Conservation (phyloP, 2,797 vertebrate species). For the Eptatretus atami region DNA sequence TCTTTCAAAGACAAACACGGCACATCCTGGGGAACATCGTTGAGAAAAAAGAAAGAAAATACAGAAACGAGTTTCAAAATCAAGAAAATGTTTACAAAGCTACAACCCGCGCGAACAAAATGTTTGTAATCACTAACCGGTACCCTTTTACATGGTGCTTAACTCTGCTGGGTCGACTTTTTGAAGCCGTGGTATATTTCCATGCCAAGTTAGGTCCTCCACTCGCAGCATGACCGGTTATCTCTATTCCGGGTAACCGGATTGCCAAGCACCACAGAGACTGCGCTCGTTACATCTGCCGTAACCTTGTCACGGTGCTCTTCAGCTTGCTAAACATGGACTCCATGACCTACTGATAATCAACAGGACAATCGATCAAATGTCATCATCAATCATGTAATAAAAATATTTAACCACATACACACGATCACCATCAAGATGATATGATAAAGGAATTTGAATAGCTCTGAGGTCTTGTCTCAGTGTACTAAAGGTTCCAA, state of each 20-base stretch:
- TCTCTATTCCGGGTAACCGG: constrained; percentile 96
- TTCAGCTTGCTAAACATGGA: constrained; percentile 94
- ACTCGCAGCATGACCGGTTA: constrained; percentile 72
- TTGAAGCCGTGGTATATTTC: constrained; percentile 93
- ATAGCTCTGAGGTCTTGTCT: too few species aligned
- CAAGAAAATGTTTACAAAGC: not conserved
- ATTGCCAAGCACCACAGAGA: constrained; percentile 47
- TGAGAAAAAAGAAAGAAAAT: not conserved
- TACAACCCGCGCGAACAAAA: not conserved
- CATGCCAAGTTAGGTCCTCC: constrained; percentile 65
- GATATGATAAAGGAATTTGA: too few species aligned
- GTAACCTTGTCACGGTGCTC: constrained; percentile 89
- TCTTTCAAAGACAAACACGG: constrained; percentile 97
- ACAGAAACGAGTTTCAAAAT: not conserved
- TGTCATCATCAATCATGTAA: too few species aligned
- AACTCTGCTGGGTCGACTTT: constrained; percentile 95
- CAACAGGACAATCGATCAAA: too few species aligned
- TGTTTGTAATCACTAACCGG: not conserved
- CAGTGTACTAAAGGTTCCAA: too few species aligned
- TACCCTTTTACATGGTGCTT: constrained; percentile 9
- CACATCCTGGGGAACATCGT: constrained; percentile 43
- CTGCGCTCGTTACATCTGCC: constrained; percentile 76
- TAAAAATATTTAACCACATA: too few species aligned
- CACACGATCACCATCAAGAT: too few species aligned
- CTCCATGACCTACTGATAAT: constrained; percentile 38